phyloP scores from a whole-genome alignment of 2,113 vertebrate genomes.

The Phasianus colchicus region DNA sequence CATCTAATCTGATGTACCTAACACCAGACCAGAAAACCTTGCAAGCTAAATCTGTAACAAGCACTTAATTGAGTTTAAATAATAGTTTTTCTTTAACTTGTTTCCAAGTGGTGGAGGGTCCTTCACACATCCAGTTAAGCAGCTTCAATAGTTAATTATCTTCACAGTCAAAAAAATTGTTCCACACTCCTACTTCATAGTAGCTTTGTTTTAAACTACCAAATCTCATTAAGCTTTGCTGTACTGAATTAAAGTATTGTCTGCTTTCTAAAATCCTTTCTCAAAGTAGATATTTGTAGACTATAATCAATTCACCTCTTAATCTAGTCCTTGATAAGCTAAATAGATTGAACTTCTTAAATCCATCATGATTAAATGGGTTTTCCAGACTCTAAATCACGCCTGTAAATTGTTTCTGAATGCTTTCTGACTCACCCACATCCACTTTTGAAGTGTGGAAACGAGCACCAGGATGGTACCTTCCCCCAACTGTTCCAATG shows the following conservation, averaged over 20 bases:
- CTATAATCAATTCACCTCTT: neutral
- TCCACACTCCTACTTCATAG: neutral
- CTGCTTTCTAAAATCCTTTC: neutral
- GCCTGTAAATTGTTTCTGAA: neutral
- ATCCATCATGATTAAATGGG: neutral
- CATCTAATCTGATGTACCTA: constrained; percentile 2
- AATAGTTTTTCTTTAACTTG: constrained; percentile 25
- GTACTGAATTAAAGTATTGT: neutral
- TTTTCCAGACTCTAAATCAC: neutral
- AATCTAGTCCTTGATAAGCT: neutral
- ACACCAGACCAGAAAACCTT: constrained; percentile 21
- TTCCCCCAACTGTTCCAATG: neutral
- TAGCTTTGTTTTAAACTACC: neutral
- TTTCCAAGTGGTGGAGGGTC: constrained; percentile 12
- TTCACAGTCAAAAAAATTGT: neutral
- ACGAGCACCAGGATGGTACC: neutral
- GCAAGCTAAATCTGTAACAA: neutral
- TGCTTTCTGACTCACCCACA: neutral
- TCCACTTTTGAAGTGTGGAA: neutral
- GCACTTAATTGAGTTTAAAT: constrained; percentile 33
- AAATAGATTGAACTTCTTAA: neutral
- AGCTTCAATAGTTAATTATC: constrained; percentile 27
- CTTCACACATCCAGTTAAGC: neutral
- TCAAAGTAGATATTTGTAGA: neutral
- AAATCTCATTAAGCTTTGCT: constrained; percentile 9